Base-by-base conservation (phyloP, 2,113 vertebrate genomes). In the Sturnus vulgaris region DNA sequence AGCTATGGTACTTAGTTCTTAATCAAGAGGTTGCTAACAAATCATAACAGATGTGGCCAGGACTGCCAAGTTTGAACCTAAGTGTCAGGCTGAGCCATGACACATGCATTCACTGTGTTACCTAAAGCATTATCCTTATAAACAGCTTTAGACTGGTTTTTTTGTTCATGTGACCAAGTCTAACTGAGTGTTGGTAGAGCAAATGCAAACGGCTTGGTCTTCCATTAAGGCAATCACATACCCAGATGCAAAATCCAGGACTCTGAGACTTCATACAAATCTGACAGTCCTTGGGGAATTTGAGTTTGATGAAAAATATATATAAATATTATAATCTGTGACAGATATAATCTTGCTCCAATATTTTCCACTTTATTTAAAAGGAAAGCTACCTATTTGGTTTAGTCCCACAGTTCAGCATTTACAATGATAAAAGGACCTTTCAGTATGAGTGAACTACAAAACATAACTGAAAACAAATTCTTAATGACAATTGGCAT, bases 391-490 rank as follows among this genome's bases (percentile, higher is more conserved):
- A 92, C 72, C 66, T 93, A 82, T 90, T 94, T 82, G 82, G 35
- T 61, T 63, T 46, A 88, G 69, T 37, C 52, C 35, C 82, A 57
- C 22, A 70, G 60, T 80, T 33, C 83, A 57, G 86, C 68, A 81
- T 55, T 95, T 87, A 91, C 75, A 63, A 93, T 96, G 88, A 93
- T 71, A 82, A 96, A 96, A 91, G 47, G 42, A 46, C 53, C 71
- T 61, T 76, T 96, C 91, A 92, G 77, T 71, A 59, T 28, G 60
- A 94, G 49, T 60, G 91, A 92, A 90, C 86, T 46, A 82, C 42
- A 75, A 96, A 97, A 94, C 3, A 5, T 42, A 80, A 80, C 77
- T 86, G 65, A 84, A 96, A 95, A 76, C 81, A 83, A 95, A 97
- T 92, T 64, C 15, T 0, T 91, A 82, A 84, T 89, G 93, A 85